Conservation (phyloP, 2,113 vertebrate species). For the Rhinolophus ferrumequinum region DNA sequence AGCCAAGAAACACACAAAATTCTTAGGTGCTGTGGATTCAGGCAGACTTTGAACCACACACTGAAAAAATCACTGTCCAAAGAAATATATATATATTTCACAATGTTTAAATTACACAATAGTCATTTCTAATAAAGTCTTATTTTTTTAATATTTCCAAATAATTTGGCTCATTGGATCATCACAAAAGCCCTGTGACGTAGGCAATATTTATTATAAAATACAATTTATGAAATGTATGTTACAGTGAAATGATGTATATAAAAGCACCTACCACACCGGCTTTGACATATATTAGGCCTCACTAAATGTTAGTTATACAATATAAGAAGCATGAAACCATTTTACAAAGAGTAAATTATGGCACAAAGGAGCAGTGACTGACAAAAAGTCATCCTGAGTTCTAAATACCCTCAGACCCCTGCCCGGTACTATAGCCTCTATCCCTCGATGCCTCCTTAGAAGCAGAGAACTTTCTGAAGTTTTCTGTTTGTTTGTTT, state of each 20-base stretch:
- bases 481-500: neutral
- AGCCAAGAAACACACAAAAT: neutral
- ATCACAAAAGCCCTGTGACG: neutral
- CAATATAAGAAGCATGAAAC: neutral
- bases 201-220: neutral
- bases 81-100: neutral
- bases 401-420: neutral
- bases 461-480: constrained; percentile 12
- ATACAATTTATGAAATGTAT: neutral
- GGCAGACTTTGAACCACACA: neutral
- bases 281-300: neutral
- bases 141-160: neutral
- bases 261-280: neutral
- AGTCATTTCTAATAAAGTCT: neutral
- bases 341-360: neutral
- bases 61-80: neutral
- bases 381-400: neutral
- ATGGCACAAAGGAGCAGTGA: neutral
- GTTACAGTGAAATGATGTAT: neutral
- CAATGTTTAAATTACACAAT: constrained; percentile 6
- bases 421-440: rapidly evolving
- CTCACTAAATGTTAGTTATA: neutral
- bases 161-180: neutral
- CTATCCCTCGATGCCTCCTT: neutral
- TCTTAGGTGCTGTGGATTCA: neutral